A percentile compares a stretch with the other conserved stretches of the same genome.
Evolutionary conservation across 2,797 vertebrate genomes (phyloP).

Genomic region (Hippoglossus hippoglossus): DNA sequence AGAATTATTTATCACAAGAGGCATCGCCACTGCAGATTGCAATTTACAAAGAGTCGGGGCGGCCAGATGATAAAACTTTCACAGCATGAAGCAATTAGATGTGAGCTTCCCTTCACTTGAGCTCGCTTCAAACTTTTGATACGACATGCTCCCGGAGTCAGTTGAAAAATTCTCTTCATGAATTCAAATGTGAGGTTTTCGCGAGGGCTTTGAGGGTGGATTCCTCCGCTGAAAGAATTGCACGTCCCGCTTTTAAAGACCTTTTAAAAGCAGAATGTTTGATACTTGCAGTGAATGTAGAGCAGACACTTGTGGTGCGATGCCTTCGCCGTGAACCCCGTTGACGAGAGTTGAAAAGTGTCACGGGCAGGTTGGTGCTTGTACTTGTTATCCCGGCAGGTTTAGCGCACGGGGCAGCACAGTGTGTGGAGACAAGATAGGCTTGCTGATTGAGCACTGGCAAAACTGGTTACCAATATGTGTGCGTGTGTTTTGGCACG

Average conservation of each 20-base stretch:
- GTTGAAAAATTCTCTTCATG: constrained; percentile 61
- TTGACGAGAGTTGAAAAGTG: constrained; percentile 55
- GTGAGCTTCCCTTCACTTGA: constrained; percentile 43
- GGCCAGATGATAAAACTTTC: constrained; percentile 62
- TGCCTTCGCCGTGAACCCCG: constrained; percentile 54
- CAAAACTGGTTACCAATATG: constrained; percentile 52
- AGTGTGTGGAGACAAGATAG: constrained; percentile 51
- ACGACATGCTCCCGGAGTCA: constrained; percentile 38
- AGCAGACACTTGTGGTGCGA: constrained; percentile 38
- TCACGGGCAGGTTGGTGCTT: constrained; percentile 67
- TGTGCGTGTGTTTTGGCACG: constrained; percentile 10
- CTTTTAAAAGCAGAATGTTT: constrained; percentile 54
- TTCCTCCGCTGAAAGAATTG: constrained; percentile 31
- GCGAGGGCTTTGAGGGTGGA: constrained; percentile 48
- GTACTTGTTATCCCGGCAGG: constrained; percentile 68
- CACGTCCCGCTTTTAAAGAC: constrained; percentile 38
- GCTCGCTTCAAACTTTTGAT: constrained; percentile 44
- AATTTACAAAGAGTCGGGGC: constrained; percentile 45
- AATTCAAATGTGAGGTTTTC: constrained; percentile 66
- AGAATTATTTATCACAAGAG: constrained; percentile 50
- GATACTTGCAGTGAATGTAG: constrained; percentile 37
- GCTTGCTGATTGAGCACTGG: constrained; percentile 62
- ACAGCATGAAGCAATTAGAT: constrained; percentile 55
- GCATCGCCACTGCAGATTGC: constrained; percentile 29
- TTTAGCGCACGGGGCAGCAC: constrained; percentile 53